Conservation (phyloP, 2,797 vertebrate genomes). For the Molossus molossus region DNA sequence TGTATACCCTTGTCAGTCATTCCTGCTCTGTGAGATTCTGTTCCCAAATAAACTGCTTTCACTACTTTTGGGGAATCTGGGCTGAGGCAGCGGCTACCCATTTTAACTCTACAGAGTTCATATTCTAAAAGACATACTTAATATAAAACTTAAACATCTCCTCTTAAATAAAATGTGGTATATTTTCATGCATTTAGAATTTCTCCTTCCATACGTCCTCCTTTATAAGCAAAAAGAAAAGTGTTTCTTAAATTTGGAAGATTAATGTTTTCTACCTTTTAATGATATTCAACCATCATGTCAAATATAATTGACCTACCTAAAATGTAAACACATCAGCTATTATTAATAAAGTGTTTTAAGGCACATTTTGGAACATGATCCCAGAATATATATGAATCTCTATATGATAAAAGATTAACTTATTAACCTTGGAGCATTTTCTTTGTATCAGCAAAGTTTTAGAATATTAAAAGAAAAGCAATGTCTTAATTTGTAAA, state of each 20-base stretch:
- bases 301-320: slow-evolving; percentile 77
- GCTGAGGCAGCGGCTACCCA: not conserved
- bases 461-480: slow-evolving; percentile 48
- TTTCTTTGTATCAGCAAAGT: slow-evolving; percentile 60
- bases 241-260: not conserved
- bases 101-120: not conserved
- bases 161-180: slow-evolving; percentile 43
- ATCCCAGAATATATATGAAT: slow-evolving; percentile 74
- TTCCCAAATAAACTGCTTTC: not conserved
- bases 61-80: not conserved
- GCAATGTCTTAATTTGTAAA: not conserved
- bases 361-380: slow-evolving; percentile 72
- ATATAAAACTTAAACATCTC: slow-evolving; percentile 32
- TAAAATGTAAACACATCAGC: slow-evolving; percentile 79
- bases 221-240: not conserved
- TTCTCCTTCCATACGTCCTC: not conserved
- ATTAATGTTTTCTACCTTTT: slow-evolving; percentile 74
- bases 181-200: slow-evolving; percentile 48
- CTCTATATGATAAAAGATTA: slow-evolving; percentile 63
- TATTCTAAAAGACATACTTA: not conserved
- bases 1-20: not conserved
- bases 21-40: not conserved
- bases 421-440: slow-evolving; percentile 37
- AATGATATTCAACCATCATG: slow-evolving; percentile 65
- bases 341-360: slow-evolving; percentile 83